Percentiles rank a stretch among this genome's conserved stretches.
These are phyloP conservation scores for Halocaridina rubra DNA, from an alignment of 2,888 invertebrate species.

Conservation along the genomic window DNA sequence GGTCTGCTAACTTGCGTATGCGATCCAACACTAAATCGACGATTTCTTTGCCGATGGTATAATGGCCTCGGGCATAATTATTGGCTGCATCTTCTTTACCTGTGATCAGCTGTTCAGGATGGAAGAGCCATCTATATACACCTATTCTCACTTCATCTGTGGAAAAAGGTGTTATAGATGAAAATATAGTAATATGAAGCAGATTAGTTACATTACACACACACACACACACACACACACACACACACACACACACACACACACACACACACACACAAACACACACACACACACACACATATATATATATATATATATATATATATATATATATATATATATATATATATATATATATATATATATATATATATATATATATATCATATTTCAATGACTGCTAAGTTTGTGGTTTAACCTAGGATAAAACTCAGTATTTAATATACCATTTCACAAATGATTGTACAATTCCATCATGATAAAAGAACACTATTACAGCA, in stretches of 20 bases:
- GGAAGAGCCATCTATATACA: constrained; percentile 71
- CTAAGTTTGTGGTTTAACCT: no score
- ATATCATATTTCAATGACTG: no score
- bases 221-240: background rate
- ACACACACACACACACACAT: no score
- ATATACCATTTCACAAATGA: no score
- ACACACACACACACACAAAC: background rate
- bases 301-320: no score
- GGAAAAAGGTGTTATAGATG: no score
- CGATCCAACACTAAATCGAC: constrained; percentile 80
- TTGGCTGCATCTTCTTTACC: constrained; percentile 71
- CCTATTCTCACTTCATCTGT: constrained; percentile 69
- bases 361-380: no score
- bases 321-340: no score
- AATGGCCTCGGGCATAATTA: constrained; percentile 75
- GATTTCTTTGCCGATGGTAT: constrained; percentile 79
- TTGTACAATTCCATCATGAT: no score
- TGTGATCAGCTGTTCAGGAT: constrained; percentile 73
- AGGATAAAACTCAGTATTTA: no score
- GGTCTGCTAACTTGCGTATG: constrained; percentile 82
- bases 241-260: background rate
- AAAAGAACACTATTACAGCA: no score
- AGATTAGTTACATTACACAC: background rate
- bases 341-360: no score
- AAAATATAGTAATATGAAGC: background rate